Conservation (phyloP, 1,140 invertebrate genomes). For the Drosophila sproati region DNA sequence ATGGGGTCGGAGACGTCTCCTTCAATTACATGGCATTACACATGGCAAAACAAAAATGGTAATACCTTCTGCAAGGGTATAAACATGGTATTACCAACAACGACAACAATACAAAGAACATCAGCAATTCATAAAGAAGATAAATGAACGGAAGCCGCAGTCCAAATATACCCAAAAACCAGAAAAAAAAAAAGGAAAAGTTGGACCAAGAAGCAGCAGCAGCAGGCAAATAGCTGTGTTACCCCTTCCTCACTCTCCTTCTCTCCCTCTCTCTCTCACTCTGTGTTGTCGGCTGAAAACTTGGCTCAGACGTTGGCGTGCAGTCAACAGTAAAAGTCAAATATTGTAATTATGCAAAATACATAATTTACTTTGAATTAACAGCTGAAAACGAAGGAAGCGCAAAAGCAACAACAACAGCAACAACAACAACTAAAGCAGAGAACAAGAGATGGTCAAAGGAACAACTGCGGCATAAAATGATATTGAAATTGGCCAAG, state of each 20-base stretch:
- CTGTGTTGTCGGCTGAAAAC: no score
- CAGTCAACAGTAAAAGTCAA: slow-evolving; percentile 82
- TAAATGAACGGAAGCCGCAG: slow-evolving; percentile 60
- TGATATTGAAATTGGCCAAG: slow-evolving; percentile 69
- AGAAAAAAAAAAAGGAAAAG: neutral
- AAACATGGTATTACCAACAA: neutral
- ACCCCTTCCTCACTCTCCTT: neutral
- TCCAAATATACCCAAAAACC: neutral
- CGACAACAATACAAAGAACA: slow-evolving; percentile 15
- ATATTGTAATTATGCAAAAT: slow-evolving; percentile 83
- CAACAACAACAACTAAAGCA: neutral
- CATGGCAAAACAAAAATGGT: neutral
- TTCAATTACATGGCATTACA: no score
- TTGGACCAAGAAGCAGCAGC: slow-evolving; percentile 5
- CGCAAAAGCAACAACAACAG: slow-evolving; percentile 17
- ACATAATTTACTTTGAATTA: slow-evolving; percentile 83
- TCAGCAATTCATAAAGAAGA: slow-evolving; percentile 59
- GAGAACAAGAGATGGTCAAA: slow-evolving; percentile 21
- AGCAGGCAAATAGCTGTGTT: slow-evolving; percentile 20
- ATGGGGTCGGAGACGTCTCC: no score
- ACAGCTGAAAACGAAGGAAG: slow-evolving; percentile 68
- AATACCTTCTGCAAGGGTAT: neutral
- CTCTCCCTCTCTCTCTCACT: neutral
- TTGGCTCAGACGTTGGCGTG: slow-evolving; percentile 46
- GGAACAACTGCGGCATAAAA: slow-evolving; percentile 39